These are phyloP conservation scores for Microcebus griseorufus DNA, from an alignment of 2,113 vertebrate species.

Conservation along the genomic window DNA sequence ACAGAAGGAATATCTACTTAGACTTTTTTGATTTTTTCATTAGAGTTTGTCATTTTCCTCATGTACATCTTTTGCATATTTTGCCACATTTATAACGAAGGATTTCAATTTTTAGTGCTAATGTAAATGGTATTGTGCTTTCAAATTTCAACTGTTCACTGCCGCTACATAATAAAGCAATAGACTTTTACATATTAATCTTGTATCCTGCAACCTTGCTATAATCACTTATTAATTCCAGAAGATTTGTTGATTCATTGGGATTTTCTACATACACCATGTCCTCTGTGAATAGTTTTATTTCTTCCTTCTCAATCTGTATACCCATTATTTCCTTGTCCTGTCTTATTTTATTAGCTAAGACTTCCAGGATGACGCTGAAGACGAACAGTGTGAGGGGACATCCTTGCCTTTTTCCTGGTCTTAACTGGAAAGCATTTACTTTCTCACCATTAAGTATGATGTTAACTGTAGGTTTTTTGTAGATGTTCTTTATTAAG, in stretches of 20 bases:
- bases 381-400: background rate
- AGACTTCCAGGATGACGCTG: background rate
- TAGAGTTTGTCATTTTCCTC: background rate
- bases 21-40: background rate
- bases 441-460: background rate
- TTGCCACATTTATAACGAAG: background rate
- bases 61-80: background rate
- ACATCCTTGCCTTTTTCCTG: background rate
- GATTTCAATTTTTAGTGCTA: background rate
- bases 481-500: background rate
- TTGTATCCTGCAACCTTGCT: background rate
- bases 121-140: background rate
- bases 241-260: background rate
- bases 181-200: background rate
- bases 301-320: background rate
- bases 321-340: background rate
- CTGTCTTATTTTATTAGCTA: background rate
- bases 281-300: background rate
- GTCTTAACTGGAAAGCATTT: background rate
- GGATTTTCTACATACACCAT: slow-evolving; percentile 7
- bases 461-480: background rate
- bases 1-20: background rate
- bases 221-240: background rate
- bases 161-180: background rate
- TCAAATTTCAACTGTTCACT: background rate